phyloP scores from a whole-genome alignment of 2,888 invertebrate genomes.

The Platycnemis pennipes region DNA sequence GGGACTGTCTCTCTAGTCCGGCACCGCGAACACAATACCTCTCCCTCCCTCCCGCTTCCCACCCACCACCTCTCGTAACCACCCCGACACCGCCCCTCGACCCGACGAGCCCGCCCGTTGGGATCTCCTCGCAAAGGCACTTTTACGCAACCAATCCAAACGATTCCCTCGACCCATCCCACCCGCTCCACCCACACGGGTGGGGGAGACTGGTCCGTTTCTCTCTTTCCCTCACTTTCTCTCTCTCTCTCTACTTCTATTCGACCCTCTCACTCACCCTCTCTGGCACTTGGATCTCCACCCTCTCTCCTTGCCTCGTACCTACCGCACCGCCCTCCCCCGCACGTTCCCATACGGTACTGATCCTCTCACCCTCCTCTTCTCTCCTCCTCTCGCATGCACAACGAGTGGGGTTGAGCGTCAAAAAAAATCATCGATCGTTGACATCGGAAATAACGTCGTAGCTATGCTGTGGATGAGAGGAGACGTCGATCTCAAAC shows the following conservation, averaged over 20 bases:
- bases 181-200: background rate
- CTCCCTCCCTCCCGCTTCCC: background rate
- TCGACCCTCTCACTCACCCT: background rate
- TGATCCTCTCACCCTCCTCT: no score
- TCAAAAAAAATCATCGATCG: background rate
- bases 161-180: background rate
- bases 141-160: constrained; percentile 33
- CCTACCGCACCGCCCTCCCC: background rate
- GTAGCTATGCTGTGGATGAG: background rate
- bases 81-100: background rate
- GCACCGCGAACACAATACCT: background rate
- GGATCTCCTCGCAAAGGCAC: background rate
- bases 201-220: constrained; percentile 38
- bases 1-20: background rate
- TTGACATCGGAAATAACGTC: background rate
- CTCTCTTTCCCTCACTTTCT: background rate
- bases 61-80: background rate
- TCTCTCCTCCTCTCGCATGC: background rate
- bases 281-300: background rate
- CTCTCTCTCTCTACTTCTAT: background rate
- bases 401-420: background rate
- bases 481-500: background rate
- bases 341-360: no score
- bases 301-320: background rate
- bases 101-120: background rate